phyloP scores from a whole-genome alignment of 2,113 vertebrate species.

The Istiophorus platypterus region DNA sequence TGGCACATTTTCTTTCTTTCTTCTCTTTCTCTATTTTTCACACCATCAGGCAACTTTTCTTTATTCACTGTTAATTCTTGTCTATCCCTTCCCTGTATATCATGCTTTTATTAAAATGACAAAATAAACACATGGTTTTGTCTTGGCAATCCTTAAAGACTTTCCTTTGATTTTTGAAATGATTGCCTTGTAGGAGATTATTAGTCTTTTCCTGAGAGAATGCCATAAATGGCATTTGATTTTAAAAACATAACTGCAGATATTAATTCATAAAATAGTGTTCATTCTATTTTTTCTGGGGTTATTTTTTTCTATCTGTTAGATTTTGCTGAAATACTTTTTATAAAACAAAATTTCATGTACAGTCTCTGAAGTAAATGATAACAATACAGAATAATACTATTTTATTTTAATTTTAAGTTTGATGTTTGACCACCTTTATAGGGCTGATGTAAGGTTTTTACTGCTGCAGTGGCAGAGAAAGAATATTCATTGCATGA shows the following conservation, averaged over 20 bases:
- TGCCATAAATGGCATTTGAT: neutral
- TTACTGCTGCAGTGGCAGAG: slow-evolving; percentile 5
- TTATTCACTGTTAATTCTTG: neutral
- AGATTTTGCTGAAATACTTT: neutral
- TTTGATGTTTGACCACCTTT: neutral
- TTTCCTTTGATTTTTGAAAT: neutral
- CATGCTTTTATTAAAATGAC: neutral
- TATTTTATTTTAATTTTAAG: neutral
- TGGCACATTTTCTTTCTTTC: neutral
- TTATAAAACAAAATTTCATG: neutral
- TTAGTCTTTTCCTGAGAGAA: neutral
- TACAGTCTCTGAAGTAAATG: neutral
- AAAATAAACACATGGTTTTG: neutral
- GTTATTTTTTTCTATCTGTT: neutral
- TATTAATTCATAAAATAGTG: neutral
- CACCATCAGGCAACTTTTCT: neutral
- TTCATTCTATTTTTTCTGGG: neutral
- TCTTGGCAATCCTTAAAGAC: neutral
- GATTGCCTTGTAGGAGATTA: neutral
- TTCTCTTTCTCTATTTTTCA: neutral
- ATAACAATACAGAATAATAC: neutral
- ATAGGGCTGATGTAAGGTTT: neutral
- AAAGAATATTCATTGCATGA: neutral
- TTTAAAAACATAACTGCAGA: too few species aligned
- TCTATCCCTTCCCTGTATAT: neutral